Evolutionary conservation across 2,113 vertebrate species (phyloP), one percentile per base, ranked within the genome.

Genomic region (Polypterus senegalus): DNA sequence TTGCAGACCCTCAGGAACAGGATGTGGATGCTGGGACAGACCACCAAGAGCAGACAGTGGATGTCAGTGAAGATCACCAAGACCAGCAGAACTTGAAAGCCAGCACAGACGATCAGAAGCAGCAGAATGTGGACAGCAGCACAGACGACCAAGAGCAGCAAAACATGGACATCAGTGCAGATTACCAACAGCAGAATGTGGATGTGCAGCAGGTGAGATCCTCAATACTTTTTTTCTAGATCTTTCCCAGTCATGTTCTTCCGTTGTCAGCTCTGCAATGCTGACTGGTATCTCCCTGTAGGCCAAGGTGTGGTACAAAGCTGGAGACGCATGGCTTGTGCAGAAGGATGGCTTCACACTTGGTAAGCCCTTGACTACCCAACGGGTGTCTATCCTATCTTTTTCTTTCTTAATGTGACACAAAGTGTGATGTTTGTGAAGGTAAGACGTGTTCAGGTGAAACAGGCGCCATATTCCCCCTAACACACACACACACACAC

Each of bases 231-330:
- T 62, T n/a, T 48, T 58, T 54, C 56, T 5, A 51, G 60, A 49
- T 49, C 5, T 27, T 59, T 49, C 44, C 61, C n/a, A 8, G 2
- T 53, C 52, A 47, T 59, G 52, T 58, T 58, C 54, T 27, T 5
- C 53, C 11, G 57, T 56, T 53, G 63, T 67, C 46, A 63, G 27
- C 27, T 27, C 44, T 68, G 10, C 49, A 45, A 62, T 27, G 9
- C 54, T 8, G 10, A 5, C 54, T 8, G 10, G 10, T 3, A 3
- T 46, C 4, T 63, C 6, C 52, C 4, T 61, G 6, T 61, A 63
- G 0, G 81, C 69, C 47, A 91, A 92, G 0, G 78, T 83, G 9
- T 98, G 93, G 94, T 98, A 94, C 0, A 91, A 97, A 61, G 88
- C 88, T 0, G 92, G 87, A 64, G 86, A 86, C 4, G 90, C 97